Evolutionary conservation across 2,113 vertebrate species (phyloP).

Genomic region (Furnarius figulus): DNA sequence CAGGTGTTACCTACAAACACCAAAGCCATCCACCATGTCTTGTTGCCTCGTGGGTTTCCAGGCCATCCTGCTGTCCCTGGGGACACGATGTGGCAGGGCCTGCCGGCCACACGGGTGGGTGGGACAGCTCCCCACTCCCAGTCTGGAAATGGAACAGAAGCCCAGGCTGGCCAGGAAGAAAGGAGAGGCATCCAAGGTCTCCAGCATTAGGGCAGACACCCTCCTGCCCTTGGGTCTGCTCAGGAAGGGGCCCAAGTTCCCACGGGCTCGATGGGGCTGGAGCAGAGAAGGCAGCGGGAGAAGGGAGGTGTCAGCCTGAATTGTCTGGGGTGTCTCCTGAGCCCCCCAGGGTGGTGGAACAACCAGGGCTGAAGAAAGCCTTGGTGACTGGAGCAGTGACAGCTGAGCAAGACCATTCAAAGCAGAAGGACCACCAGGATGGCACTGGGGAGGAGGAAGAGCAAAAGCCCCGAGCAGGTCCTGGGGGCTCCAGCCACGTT

Average conservation of each 20-base stretch:
- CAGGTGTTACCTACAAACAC: too few relatives aligned
- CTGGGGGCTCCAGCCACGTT: not conserved
- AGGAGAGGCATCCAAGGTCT: not conserved
- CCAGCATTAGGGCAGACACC: not conserved
- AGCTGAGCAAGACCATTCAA: conserved; percentile 6
- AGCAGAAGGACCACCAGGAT: conserved; percentile 28
- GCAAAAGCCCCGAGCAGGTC: not conserved
- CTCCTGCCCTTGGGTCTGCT: not conserved
- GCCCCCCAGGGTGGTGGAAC: not conserved
- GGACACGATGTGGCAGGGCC: not conserved
- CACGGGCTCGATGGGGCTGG: not conserved
- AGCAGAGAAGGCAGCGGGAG: not conserved
- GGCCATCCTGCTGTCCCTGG: not conserved
- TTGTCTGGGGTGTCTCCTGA: not conserved
- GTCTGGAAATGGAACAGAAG: not conserved
- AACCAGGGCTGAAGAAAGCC: not conserved
- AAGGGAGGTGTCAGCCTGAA: not conserved
- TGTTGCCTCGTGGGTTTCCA: accelerated
- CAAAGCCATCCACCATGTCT: not conserved
- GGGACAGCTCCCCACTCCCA: not conserved
- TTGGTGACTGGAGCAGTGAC: not conserved
- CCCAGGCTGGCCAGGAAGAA: not conserved
- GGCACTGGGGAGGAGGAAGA: conserved; percentile 3
- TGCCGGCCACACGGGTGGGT: not conserved
- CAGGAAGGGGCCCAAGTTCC: not conserved